Conservation (phyloP, 2,113 vertebrate species). For the Eudyptes chrysolophus region DNA sequence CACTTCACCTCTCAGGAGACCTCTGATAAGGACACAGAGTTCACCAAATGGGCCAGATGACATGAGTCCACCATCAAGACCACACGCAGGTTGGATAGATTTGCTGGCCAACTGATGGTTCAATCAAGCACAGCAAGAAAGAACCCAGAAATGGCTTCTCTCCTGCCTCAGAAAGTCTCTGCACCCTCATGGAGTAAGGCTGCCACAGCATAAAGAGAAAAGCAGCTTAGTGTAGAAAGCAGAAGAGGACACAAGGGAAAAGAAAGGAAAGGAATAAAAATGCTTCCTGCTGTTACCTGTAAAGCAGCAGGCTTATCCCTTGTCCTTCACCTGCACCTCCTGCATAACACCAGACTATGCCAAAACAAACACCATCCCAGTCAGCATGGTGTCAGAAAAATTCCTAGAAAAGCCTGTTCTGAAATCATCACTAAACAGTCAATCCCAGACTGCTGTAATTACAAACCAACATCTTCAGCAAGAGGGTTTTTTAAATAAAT, state of each 20-base stretch:
- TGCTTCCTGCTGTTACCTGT: neutral
- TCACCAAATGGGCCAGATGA: neutral
- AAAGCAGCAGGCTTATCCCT: neutral
- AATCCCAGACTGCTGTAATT: neutral
- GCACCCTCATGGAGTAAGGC: neutral
- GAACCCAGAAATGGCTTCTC: neutral
- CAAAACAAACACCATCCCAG: neutral
- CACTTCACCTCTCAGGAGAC: neutral
- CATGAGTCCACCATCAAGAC: neutral
- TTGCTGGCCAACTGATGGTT: neutral
- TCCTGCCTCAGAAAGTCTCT: neutral
- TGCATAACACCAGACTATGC: neutral
- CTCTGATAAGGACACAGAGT: neutral
- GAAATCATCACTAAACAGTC: neutral
- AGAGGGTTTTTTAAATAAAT: neutral
- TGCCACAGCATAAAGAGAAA: neutral
- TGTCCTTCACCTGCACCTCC: neutral
- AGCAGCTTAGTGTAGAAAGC: neutral
- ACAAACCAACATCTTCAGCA: neutral
- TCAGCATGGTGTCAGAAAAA: neutral
- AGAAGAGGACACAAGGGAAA: neutral
- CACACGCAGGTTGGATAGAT: neutral
- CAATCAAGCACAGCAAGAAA: neutral
- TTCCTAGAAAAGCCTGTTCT: neutral
- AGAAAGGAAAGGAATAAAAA: neutral